Evolutionary conservation across 2,113 vertebrate genomes (phyloP).

Genomic region (Phainopepla nitens): DNA sequence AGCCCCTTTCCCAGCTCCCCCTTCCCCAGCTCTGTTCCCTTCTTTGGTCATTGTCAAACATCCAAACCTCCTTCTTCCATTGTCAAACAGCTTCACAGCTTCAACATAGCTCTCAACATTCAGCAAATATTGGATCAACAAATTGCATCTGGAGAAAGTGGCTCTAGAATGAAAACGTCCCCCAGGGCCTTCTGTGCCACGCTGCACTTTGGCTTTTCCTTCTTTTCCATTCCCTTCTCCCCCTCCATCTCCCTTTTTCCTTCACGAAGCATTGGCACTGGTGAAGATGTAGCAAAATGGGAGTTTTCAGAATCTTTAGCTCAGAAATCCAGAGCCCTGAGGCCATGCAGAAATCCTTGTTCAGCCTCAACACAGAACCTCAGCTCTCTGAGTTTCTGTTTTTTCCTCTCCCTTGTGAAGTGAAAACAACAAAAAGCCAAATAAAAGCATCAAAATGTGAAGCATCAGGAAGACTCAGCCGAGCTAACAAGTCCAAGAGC

Average conservation of each 20-base stretch:
- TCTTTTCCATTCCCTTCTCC: not conserved
- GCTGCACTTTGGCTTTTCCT: not conserved
- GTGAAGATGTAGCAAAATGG: not conserved
- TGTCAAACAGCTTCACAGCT: not conserved
- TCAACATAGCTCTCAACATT: not conserved
- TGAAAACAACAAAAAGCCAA: not conserved
- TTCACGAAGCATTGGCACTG: not conserved
- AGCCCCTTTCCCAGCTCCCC: not conserved
- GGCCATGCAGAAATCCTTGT: not conserved
- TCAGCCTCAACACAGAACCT: not conserved
- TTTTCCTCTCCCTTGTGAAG: not conserved
- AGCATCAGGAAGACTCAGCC: not conserved
- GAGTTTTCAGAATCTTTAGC: not conserved
- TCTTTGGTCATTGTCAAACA: rapidly evolving
- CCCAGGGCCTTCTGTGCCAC: not conserved
- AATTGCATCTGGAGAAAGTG: not conserved
- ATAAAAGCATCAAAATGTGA: not conserved
- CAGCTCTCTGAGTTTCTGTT: not conserved
- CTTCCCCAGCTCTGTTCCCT: rapidly evolving
- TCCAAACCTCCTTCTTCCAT: not conserved
- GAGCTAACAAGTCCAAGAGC: not conserved
- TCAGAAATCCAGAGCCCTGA: not conserved
- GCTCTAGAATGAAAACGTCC: not conserved
- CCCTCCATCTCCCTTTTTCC: not conserved
- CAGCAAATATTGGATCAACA: not conserved